Conservation (phyloP, 2,888 invertebrate genomes). For the Neria commutata region DNA sequence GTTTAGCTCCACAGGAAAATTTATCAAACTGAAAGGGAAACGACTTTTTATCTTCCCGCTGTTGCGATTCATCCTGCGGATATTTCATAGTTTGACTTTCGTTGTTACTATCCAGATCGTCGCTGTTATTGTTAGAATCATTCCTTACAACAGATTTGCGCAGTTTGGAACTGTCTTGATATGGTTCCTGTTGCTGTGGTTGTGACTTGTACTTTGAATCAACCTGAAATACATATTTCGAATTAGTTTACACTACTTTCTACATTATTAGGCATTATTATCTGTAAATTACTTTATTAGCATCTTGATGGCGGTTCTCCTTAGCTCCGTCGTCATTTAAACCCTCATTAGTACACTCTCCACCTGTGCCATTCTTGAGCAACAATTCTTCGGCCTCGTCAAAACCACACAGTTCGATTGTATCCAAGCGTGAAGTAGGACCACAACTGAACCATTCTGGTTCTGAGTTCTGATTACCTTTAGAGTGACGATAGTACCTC, state of each 20-base stretch:
- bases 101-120: not conserved
- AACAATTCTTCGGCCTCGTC: slow-evolving; percentile 50
- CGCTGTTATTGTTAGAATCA: slow-evolving; percentile 23
- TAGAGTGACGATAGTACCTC: slow-evolving; percentile 46
- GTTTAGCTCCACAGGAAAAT: slow-evolving; percentile 29
- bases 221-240: too few species aligned
- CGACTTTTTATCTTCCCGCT: slow-evolving; percentile 30
- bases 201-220: slow-evolving; percentile 9
- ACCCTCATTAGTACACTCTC: slow-evolving; percentile 20
- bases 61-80: slow-evolving; percentile 10
- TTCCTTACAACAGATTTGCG: slow-evolving; percentile 16
- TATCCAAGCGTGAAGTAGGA: slow-evolving; percentile 57
- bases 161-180: slow-evolving; percentile 19
- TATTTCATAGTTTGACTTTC: slow-evolving; percentile 6
- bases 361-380: slow-evolving; percentile 21
- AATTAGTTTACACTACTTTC: too few species aligned
- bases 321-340: slow-evolving; percentile 26
- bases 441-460: slow-evolving; percentile 61
- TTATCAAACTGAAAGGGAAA: slow-evolving; percentile 30
- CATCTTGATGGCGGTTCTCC: slow-evolving; percentile 35
- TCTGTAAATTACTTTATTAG: slow-evolving; percentile 39
- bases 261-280: too few species aligned
- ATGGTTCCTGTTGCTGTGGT: slow-evolving; percentile 4
- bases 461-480: slow-evolving; percentile 53
- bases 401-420: slow-evolving; percentile 57